Conservation (phyloP, 2,888 invertebrate genomes). For the Oscheius sp. region DNA sequence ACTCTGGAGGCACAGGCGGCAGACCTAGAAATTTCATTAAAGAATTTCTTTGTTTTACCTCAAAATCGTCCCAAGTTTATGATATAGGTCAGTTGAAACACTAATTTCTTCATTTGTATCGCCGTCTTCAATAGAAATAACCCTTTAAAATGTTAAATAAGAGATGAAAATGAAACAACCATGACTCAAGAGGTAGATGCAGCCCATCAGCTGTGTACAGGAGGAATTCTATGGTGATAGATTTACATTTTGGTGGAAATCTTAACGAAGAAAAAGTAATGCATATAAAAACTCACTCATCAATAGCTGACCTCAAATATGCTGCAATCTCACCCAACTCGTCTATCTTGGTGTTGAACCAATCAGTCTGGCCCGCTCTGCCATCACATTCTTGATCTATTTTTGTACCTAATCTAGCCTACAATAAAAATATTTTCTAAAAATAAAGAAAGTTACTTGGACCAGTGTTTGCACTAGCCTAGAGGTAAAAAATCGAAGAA, state of each 20-base stretch:
- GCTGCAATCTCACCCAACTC: constrained; percentile 43
- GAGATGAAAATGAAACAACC: constrained; percentile 8
- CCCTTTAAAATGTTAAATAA: constrained; percentile 3
- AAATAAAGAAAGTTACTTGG: constrained; percentile 2
- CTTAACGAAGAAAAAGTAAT: constrained; percentile 13
- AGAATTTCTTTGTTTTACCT: neutral
- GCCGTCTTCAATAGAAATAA: constrained; percentile 13
- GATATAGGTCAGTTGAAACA: constrained; percentile 28
- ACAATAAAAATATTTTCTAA: neutral
- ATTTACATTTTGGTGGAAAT: constrained; percentile 34
- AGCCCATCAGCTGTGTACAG: constrained; percentile 42
- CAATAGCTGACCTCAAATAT: constrained; percentile 30
- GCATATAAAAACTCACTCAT: constrained; percentile 27
- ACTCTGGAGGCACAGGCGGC: constrained; percentile 34
- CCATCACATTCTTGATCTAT: constrained; percentile 19
- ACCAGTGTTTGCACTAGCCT: constrained; percentile 22
- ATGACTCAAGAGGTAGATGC: constrained; percentile 39
- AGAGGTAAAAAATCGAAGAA: constrained; percentile 20
- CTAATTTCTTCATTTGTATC: neutral
- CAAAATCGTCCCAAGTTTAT: constrained; percentile 28
- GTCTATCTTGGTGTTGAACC: constrained; percentile 37
- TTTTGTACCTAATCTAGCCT: constrained; percentile 24
- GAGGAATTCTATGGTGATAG: constrained; percentile 38
- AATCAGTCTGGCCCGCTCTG: constrained; percentile 16
- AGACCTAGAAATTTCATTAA: constrained; percentile 3